Evolutionary conservation across 2,113 vertebrate genomes (phyloP), one percentile per base, ranked within the genome.

Genomic region (Microcebus murinus): DNA sequence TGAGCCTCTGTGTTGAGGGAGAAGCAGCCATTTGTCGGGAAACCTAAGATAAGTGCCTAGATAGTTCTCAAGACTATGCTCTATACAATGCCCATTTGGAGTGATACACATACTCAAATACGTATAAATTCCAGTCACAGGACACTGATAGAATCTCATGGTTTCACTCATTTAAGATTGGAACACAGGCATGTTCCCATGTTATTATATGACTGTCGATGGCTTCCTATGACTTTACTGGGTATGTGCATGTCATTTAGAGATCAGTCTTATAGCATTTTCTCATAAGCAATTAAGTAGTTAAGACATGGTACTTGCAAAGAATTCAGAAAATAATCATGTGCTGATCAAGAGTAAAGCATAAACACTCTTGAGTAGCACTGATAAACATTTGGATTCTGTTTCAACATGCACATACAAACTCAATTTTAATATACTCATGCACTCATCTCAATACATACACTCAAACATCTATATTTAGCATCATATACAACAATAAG

Each of bases 271-370:
- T 59, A 70, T 4, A 76, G 14, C 29, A 67, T 76, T 76, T 97
- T 95, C 80, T 96, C 68, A 23, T 74, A 90, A 52, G 21, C 87
- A 91, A 79, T 36, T 68, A 90, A 52, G 21, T 87, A 87, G 67
- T 36, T 80, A 65, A 63, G 42, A 27, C 76, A 71, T 52, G 42
- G 21, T 68, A 55, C 68, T 94, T 80, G 31, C 39, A 73, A 90
- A 90, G 50, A 61, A 83, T 84, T 90, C 31, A 57, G 65, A 81
- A 93, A 94, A 76, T n/a, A 83, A 68, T 1, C 20, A 15, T 27
- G 20, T 86, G 61, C 48, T 81, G 31, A 65, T 81, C 39, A 70
- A 87, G 34, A 61, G 36, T 12, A 96, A 95, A 94, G 21, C 20
- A 91, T 29, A 82, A 94, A 94, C 27, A 79, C 25, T 39, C 77